Percentiles rank a stretch among this genome's conserved stretches.
These are phyloP conservation scores for Hafferia zeledoni DNA, from an alignment of 2,797 vertebrate genomes.

Conservation along the genomic window DNA sequence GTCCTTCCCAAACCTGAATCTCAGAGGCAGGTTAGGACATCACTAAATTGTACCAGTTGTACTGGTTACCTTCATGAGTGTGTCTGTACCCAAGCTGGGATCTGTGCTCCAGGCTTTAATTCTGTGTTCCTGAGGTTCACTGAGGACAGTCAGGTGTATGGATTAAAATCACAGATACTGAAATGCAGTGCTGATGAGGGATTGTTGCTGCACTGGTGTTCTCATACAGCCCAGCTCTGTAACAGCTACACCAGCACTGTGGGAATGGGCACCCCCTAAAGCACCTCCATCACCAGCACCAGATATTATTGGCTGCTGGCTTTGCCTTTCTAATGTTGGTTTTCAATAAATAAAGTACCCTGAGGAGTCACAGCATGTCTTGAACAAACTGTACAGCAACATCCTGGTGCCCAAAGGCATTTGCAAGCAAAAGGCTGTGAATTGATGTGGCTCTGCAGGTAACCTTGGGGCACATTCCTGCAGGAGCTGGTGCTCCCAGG, in stretches of 20 bases:
- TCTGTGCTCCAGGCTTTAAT: not conserved
- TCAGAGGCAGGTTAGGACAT: not conserved
- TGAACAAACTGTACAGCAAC: not conserved
- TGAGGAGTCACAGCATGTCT: not conserved
- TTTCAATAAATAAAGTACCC: not conserved
- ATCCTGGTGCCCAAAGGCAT: conserved; percentile 5
- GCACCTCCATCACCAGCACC: not conserved
- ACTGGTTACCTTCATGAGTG: not conserved
- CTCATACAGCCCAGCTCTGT: not conserved
- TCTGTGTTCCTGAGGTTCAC: not conserved
- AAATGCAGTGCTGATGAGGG: not conserved
- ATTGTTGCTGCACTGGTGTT: not conserved
- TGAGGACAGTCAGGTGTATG: not conserved
- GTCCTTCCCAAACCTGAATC: not conserved
- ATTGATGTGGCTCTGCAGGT: not conserved
- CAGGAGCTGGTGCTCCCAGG: not conserved
- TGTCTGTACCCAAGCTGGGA: not conserved
- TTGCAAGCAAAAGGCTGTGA: not conserved
- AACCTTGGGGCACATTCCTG: not conserved
- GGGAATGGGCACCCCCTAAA: not conserved
- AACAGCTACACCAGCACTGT: not conserved
- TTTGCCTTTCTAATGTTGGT: not conserved
- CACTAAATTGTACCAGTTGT: not conserved
- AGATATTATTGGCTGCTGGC: not conserved
- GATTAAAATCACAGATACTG: not conserved